Evolutionary conservation across 2,113 vertebrate genomes (phyloP), one percentile per base, ranked within the genome.

Genomic region (Sceloporus undulatus): DNA sequence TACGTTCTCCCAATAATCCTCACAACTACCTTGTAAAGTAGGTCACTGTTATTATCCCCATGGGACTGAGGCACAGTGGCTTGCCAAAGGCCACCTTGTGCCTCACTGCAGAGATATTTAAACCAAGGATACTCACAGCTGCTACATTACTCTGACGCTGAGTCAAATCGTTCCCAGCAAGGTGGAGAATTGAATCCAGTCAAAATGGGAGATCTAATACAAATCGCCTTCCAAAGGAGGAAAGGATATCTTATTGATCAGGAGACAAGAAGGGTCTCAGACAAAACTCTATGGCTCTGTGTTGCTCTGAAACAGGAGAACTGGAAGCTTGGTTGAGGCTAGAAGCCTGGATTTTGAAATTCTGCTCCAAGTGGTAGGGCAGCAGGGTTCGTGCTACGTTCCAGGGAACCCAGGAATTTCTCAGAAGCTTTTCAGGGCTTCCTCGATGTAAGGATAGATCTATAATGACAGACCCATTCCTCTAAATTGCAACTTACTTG

Each of bases 21-120:
- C 62, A 85, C 54, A 34, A 59, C 52, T 76, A n/a, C 84, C 81
- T 70, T 76, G 84, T 62, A 76, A 85, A 85, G 34, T 85, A 76
- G 54, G 84, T 76, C 84, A 85, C 73, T 76, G 59, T 75, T 74
- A 85, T 85, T 85, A 76, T 85, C 73, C 71, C 38, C 56, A 65
- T 62, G 54, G 56, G 54, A 54, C 25, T 9, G 25, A 52, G 34
- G 25, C 65, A 70, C 38, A 23, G 40, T 48, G 65, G 62, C 13
- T 27, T 82, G 81, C 52, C 34, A 23, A 65, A 76, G 56, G 34
- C n/a, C 84, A 76, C 84, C 74, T 34, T 65, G 40, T 52, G 62
- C 56, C 23, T 65, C 21, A 10, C 38, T 82, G 68, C 38, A 62
- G 56, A 66, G 40, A 48, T 25, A 79, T 70, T 65, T 29, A 87